Evolutionary conservation across 1,140 invertebrate species (phyloP).

Genomic region (Tyrophagus putrescentiae): DNA sequence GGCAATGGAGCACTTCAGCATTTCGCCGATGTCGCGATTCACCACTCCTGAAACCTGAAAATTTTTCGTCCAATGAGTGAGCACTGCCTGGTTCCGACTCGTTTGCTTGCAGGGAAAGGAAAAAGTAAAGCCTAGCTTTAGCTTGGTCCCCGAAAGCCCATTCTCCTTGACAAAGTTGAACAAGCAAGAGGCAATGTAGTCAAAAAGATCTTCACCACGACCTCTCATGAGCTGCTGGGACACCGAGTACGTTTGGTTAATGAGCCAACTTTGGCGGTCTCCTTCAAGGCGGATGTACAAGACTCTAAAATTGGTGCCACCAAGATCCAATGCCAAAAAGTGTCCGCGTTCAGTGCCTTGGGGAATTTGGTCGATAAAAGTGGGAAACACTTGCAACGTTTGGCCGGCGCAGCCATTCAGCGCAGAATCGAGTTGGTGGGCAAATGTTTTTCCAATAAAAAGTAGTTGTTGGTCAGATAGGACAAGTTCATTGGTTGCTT

Average conservation of each 20-base stretch:
- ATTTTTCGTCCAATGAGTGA: conserved; percentile 29
- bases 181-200: conserved; percentile 26
- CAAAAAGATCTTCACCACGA: conserved; percentile 35
- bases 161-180: conserved; percentile 30
- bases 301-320: conserved; percentile 96
- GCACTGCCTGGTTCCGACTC: conserved; percentile 24
- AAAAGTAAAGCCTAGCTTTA: conserved; percentile 27
- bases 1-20: conserved; percentile 50
- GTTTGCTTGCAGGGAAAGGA: conserved; percentile 28
- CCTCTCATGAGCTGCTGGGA: conserved; percentile 42
- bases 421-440: not conserved
- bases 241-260: conserved; percentile 42
- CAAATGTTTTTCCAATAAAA: not conserved
- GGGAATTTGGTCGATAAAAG: conserved; percentile 86
- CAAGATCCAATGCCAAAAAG: conserved; percentile 89
- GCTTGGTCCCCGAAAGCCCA: not conserved
- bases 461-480: not conserved
- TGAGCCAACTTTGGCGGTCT: conserved; percentile 42
- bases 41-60: conserved; percentile 26
- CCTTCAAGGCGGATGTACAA: conserved; percentile 71
- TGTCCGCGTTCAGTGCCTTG: conserved; percentile 59
- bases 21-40: conserved; percentile 41
- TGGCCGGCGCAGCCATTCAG: not conserved
- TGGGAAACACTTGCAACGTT: conserved; percentile 74
- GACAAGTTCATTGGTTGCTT: not conserved